phyloP scores from a whole-genome alignment of 2,113 vertebrate genomes.

The Takifugu flavidus region DNA sequence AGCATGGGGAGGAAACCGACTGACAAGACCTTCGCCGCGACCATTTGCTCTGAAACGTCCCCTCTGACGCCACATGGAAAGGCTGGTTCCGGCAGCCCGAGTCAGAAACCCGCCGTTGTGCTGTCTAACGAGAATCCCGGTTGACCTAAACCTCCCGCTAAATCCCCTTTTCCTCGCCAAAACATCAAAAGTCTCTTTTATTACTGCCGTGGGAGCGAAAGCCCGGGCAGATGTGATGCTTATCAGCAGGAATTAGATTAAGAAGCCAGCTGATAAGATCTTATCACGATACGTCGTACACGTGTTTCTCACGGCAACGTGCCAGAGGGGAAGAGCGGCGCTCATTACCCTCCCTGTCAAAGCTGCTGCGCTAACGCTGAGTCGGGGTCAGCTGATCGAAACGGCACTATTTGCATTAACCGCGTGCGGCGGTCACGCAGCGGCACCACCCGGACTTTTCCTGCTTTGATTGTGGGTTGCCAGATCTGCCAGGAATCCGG shows the following conservation, averaged over 20 bases:
- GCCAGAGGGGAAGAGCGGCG: constrained; percentile 31
- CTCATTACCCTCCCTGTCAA: constrained; percentile 46
- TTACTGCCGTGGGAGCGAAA: constrained; percentile 19
- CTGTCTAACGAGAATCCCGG: not conserved
- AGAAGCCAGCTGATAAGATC: constrained; percentile 43
- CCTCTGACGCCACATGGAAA: not conserved
- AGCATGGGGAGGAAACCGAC: constrained; percentile 25
- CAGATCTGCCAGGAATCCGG: too few relatives aligned
- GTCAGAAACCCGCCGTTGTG: not conserved
- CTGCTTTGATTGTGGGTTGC: too few relatives aligned
- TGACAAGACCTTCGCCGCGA: constrained; percentile 4
- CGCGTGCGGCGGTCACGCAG: too few relatives aligned
- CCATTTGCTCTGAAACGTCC: constrained; percentile 3
- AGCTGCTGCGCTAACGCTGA: not conserved
- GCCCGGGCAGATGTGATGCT: constrained; percentile 27
- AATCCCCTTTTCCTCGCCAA: not conserved
- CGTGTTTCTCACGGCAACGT: constrained; percentile 40
- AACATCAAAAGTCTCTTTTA: constrained; percentile 10
- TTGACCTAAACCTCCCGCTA: not conserved
- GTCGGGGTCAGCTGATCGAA: too few relatives aligned
- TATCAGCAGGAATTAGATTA: constrained; percentile 52
- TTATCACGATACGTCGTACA: constrained; percentile 40
- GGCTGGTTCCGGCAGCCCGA: not conserved
- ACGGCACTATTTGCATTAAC: too few relatives aligned
- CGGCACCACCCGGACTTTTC: too few relatives aligned